Conservation (phyloP, 2,888 invertebrate genomes). For the Osmoderma eremita region DNA sequence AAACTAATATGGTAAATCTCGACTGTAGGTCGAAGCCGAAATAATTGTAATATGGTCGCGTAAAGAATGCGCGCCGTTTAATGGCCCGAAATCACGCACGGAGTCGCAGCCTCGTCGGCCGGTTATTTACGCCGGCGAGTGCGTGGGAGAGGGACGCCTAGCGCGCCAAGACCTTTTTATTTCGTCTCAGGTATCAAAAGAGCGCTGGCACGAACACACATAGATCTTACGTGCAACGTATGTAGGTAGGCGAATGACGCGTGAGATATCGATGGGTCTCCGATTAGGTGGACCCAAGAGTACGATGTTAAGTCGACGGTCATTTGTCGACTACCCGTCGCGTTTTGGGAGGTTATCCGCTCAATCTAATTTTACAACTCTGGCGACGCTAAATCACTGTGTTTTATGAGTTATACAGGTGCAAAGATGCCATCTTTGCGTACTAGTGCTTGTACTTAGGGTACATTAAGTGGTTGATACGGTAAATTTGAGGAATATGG, state of each 20-base stretch:
- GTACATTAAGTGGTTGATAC: neutral
- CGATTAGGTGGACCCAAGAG: constrained; percentile 41
- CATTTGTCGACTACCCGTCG: constrained; percentile 40
- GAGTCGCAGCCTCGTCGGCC: neutral
- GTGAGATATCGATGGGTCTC: constrained; percentile 43
- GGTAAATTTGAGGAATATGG: too few species aligned
- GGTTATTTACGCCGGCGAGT: constrained; percentile 40
- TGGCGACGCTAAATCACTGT: constrained; percentile 15
- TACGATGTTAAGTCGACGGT: constrained; percentile 40
- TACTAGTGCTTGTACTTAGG: too few species aligned
- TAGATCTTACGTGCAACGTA: constrained; percentile 2
- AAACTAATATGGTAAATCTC: constrained; percentile 35
- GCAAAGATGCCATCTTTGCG: neutral
- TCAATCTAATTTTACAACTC: constrained; percentile 40
- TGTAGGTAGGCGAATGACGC: neutral
- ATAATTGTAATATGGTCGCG: constrained; percentile 15
- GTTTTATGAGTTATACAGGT: neutral
- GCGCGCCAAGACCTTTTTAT: constrained; percentile 27
- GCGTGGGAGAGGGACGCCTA: constrained; percentile 36
- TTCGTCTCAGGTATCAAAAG: constrained; percentile 25
- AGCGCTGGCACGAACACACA: constrained; percentile 17
- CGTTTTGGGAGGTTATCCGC: constrained; percentile 40
- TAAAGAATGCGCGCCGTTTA: constrained; percentile 36
- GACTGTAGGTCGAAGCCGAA: constrained; percentile 17
- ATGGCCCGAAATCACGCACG: constrained; percentile 43